These are phyloP conservation scores for Eupeodes corollae DNA, from an alignment of 1,140 invertebrate genomes.

Conservation along the genomic window DNA sequence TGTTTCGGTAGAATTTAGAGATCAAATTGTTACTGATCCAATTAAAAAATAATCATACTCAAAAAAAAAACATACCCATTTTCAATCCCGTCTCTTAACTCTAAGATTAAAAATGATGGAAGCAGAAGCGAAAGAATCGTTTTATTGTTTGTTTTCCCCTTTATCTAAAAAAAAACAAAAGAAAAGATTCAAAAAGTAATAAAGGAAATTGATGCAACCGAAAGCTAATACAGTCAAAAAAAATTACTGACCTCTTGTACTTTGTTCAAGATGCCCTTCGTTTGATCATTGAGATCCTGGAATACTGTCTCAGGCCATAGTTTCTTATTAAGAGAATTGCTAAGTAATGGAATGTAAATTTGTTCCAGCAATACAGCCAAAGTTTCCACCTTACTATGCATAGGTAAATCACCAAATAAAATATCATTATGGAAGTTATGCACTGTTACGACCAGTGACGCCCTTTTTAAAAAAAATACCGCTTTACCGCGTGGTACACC, in stretches of 20 bases:
- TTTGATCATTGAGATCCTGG: slow-evolving; percentile 57
- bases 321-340: slow-evolving; percentile 47
- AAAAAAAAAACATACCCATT: slow-evolving; percentile 23
- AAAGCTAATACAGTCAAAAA: too few species aligned
- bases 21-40: too few species aligned
- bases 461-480: slow-evolving; percentile 56
- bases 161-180: slow-evolving; percentile 29
- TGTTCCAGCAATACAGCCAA: slow-evolving; percentile 62
- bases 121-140: slow-evolving; percentile 38
- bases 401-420: slow-evolving; percentile 63
- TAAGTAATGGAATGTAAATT: slow-evolving; percentile 56
- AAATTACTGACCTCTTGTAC: slow-evolving; percentile 47
- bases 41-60: too few species aligned
- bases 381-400: slow-evolving; percentile 44
- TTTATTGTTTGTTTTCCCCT: slow-evolving; percentile 36
- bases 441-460: slow-evolving; percentile 41
- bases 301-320: slow-evolving; percentile 58
- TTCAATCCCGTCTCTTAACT: slow-evolving; percentile 18
- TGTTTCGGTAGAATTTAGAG: too few species aligned
- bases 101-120: slow-evolving; percentile 32
- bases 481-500: slow-evolving; percentile 45
- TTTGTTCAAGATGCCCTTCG: slow-evolving; percentile 56
- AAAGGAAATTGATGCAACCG: slow-evolving; percentile 6
- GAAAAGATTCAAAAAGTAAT: slow-evolving; percentile 3
- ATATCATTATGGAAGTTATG: slow-evolving; percentile 49